Conservation (phyloP, 2,797 vertebrate genomes). For the Tauraco hartlaubi region DNA sequence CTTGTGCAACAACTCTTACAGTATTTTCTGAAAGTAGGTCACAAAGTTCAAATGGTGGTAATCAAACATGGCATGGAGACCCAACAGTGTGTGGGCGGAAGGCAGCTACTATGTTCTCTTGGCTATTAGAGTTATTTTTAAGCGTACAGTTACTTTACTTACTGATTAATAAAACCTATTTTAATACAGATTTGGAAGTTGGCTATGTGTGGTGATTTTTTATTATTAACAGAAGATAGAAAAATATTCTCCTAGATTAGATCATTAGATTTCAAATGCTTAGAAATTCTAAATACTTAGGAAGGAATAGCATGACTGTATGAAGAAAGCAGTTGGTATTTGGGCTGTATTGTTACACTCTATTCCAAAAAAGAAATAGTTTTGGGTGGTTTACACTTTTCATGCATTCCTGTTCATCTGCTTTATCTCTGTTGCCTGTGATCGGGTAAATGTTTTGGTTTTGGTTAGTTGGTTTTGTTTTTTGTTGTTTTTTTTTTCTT, state of each 20-base stretch:
- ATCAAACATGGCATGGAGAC: slow-evolving; percentile 32
- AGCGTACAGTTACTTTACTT: neutral
- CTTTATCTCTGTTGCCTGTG: neutral
- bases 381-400: neutral
- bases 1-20: slow-evolving; percentile 64
- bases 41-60: slow-evolving; percentile 60
- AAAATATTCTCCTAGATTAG: neutral
- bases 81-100: neutral
- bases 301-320: neutral
- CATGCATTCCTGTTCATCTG: neutral
- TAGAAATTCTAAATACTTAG: neutral
- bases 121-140: slow-evolving; percentile 8
- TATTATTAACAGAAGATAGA: neutral
- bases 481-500: neutral
- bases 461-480: neutral
- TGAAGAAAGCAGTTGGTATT: neutral
- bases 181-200: neutral
- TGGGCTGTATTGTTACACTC: neutral
- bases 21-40: slow-evolving; percentile 77
- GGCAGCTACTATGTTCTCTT: neutral
- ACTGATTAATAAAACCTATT: neutral
- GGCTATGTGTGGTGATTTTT: neutral
- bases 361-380: neutral
- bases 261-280: neutral
- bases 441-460: neutral